These are phyloP conservation scores for Polymixis lichenea DNA, from an alignment of 2,888 invertebrate species.

Conservation along the genomic window DNA sequence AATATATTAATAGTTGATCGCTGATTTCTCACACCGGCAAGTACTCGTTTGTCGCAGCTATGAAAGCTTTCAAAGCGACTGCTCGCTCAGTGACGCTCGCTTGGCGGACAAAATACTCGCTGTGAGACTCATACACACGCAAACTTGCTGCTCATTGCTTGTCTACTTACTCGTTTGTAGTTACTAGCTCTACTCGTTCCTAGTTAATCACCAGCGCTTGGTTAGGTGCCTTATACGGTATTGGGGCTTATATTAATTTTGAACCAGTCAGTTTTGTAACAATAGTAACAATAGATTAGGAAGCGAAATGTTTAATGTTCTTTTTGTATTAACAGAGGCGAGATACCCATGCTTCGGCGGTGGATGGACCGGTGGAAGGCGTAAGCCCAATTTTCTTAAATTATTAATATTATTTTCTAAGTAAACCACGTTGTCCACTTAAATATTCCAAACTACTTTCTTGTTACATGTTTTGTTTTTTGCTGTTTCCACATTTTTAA, in stretches of 20 bases:
- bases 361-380: conserved; percentile 34
- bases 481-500: no score
- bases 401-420: neutral
- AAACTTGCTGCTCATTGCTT: neutral
- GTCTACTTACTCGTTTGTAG: neutral
- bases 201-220: neutral
- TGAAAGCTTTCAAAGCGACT: neutral
- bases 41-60: neutral
- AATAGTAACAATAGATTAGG: no score
- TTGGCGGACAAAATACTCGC: neutral
- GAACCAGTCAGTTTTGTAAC: neutral
- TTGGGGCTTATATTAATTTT: neutral
- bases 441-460: neutral
- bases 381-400: conserved; percentile 22
- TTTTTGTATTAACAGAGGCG: conserved; percentile 55
- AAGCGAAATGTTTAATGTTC: conserved; percentile 1
- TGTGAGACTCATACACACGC: neutral
- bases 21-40: neutral
- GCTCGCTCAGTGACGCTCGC: neutral
- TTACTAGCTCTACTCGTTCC: neutral
- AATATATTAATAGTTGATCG: no score
- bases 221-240: neutral
- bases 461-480: no score
- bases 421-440: no score
- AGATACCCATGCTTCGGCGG: conserved; percentile 39